Base-by-base conservation (phyloP, 1,140 invertebrate genomes). In the Mylabris phalerata region DNA sequence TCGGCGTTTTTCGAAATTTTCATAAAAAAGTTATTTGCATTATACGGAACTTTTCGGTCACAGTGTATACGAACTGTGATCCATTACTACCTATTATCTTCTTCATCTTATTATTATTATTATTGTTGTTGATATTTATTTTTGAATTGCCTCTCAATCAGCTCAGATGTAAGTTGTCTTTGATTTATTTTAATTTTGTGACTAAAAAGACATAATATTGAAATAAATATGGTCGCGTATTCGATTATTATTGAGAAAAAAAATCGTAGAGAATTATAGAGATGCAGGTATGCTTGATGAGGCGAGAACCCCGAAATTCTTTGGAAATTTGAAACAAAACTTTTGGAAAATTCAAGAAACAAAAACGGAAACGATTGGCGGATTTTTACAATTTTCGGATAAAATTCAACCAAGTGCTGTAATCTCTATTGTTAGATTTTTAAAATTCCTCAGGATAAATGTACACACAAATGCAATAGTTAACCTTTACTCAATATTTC, bases 381-480 rank as follows among this genome's bases (percentile, higher is more conserved):
- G 47, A 26, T 47, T 60, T 48, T 39, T 32, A 13, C 6, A 27
- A 24, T 51, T 56, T 10, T 49, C 39, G 52, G 26, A 48, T 13
- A 41, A 40, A 48, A 47, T 24, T 43, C 4, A 39, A 58, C 19
- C 44, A 52, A 42, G 60, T 66, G 66, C 62, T 68, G 50, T 71
- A 69, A 67, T 67, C 60, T 68, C 65, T 67, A 62, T 61, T 48
- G 50, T 50, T 66, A 68, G 64, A 65, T 65, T 62, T 59, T 61
- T 66, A 66, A 65, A 68, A 63, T 66, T 69, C 70, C 70, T 71
- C 70, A 71, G 70, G 70, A 70, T 67, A 61, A 68, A 66, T 71
- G 70, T 71, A 70, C 70, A 68, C 68, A 70, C 67, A 71, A 69
- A 70, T 64, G 69, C 69, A 71, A 71, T 71, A 71, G 69, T 66